Percentiles rank a stretch among this genome's conserved stretches.
Evolutionary conservation across 2,888 invertebrate genomes (phyloP).

Genomic region (Tethea ocularis): DNA sequence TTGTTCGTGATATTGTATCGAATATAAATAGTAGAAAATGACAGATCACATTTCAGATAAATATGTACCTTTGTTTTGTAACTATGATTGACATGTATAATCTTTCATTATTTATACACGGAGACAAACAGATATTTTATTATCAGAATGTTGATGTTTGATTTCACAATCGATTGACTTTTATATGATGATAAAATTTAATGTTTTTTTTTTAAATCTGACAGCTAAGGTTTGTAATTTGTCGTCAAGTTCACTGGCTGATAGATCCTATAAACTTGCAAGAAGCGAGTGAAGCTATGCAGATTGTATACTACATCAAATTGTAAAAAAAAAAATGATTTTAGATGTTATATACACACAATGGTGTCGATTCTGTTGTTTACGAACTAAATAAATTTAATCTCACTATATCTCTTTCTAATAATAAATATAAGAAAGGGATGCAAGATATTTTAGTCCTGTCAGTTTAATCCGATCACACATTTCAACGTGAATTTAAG

Average conservation of each 20-base stretch:
- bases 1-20: background rate
- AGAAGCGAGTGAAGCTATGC: too few relatives aligned
- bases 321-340: too few relatives aligned
- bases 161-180: constrained; percentile 5
- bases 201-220: background rate
- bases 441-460: too few relatives aligned
- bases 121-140: background rate
- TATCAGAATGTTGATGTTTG: background rate
- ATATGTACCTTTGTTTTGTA: background rate
- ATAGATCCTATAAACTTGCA: background rate
- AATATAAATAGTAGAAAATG: background rate
- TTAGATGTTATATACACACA: too few relatives aligned
- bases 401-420: too few relatives aligned
- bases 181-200: background rate
- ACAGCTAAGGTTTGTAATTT: background rate
- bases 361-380: too few relatives aligned
- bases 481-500: too few relatives aligned
- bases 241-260: background rate
- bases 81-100: background rate
- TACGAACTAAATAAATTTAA: too few relatives aligned
- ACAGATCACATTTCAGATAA: constrained; percentile 1
- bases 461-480: too few relatives aligned
- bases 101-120: background rate
- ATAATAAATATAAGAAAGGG: too few relatives aligned
- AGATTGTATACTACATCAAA: too few relatives aligned